phyloP scores from a whole-genome alignment of 2,888 invertebrate genomes.

The Cristatella mucedo region DNA sequence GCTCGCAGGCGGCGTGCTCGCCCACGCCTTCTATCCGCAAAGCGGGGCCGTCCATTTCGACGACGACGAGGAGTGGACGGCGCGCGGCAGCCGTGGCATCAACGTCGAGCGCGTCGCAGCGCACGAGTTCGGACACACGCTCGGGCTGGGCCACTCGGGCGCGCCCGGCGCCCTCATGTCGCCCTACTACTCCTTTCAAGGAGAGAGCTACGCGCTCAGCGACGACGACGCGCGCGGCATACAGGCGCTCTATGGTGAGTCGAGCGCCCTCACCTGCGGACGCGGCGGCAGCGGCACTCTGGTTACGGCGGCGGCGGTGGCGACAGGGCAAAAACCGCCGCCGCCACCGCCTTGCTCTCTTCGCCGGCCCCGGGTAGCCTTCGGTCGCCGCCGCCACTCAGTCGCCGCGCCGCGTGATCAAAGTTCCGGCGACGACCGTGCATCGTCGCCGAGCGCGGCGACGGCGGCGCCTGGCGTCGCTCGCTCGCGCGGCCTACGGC shows the following conservation, averaged over 20 bases:
- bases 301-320: too few species aligned
- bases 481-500: too few species aligned
- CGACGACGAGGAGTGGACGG: slow-evolving; percentile 32
- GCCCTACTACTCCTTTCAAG: slow-evolving; percentile 30
- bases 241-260: slow-evolving; percentile 29
- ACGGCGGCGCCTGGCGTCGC: too few species aligned
- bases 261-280: too few species aligned
- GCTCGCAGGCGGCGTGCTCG: slow-evolving; percentile 27
- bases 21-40: slow-evolving; percentile 36
- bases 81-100: slow-evolving; percentile 22
- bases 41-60: slow-evolving; percentile 35
- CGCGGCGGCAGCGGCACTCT: too few species aligned
- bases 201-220: slow-evolving; percentile 25
- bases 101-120: slow-evolving; percentile 32
- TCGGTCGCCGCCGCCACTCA: too few species aligned
- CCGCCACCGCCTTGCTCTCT: too few species aligned
- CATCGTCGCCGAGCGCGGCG: too few species aligned
- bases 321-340: too few species aligned
- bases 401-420: too few species aligned
- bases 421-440: too few species aligned
- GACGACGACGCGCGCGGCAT: slow-evolving; percentile 29
- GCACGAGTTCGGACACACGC: slow-evolving; percentile 36
- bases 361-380: too few species aligned
- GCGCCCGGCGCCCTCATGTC: slow-evolving; percentile 30
- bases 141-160: slow-evolving; percentile 34